Evolutionary conservation across 2,888 invertebrate genomes (phyloP).

Genomic region (Hydropsyche betteni): DNA sequence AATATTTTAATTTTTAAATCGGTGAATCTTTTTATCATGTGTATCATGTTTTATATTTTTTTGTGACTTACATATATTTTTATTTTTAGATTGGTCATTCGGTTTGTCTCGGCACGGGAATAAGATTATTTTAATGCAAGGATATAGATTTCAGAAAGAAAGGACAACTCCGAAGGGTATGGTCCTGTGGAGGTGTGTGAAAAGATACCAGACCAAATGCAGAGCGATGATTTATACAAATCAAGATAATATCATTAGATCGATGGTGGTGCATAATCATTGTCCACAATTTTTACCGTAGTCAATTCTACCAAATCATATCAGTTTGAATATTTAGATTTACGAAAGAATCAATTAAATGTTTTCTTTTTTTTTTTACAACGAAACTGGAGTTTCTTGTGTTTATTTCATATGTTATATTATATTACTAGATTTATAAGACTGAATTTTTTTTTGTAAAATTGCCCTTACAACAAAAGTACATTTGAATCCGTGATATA

Average conservation of each 20-base stretch:
- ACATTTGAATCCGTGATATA: no score
- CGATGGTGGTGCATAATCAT: conserved; percentile 42
- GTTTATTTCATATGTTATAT: no score
- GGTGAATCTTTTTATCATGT: no score
- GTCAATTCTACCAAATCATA: conserved; percentile 3
- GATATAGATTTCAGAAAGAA: conserved; percentile 43
- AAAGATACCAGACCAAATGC: conserved; percentile 56
- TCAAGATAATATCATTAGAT: conserved; percentile 52
- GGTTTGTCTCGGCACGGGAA: conserved; percentile 42
- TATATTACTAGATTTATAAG: no score
- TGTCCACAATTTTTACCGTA: conserved; percentile 41
- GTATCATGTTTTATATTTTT: neutral
- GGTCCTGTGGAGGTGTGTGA: conserved; percentile 56
- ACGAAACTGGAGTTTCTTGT: no score
- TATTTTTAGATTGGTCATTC: conserved; percentile 40
- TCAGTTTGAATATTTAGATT: neutral
- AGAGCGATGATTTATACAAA: conserved; percentile 55
- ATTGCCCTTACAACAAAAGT: no score
- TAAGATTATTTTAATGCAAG: conserved; percentile 40
- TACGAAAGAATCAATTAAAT: no score
- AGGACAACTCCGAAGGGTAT: conserved; percentile 41
- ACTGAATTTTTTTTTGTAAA: no score
- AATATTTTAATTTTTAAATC: no score
- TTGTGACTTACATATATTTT: conserved; percentile 9
- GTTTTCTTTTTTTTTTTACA: no score